Base-by-base conservation (phyloP, 2,113 vertebrate species). In the Paraplagusia blochii region DNA sequence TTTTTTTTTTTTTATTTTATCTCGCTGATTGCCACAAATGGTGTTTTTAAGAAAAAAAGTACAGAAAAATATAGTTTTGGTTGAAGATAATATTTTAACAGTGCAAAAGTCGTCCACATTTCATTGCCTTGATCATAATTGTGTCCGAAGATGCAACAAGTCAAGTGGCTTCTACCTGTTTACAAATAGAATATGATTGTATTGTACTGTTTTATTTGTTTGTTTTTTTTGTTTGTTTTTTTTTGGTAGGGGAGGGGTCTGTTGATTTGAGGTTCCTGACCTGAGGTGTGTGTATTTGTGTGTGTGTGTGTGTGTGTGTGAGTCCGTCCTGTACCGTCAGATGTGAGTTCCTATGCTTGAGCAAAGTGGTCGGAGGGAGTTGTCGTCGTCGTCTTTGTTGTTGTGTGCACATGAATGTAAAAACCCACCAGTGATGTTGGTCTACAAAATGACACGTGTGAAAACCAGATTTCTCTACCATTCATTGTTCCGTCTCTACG, bases 121-220 rank as follows among this genome's bases (percentile, higher is more conserved):
- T 99, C 96, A 98, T 96, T 95, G 94, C 96, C 95, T 98, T 97
- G 93, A 95, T 94, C 93, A 90, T 92, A 94, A 93, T 89, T 93
- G 93, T 97, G 93, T 96, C 95, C 81, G 91, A 94, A 92, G 93
- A 98, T 95, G 93, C 96, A 96, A 95, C 95, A 94, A 93, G 93
- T 94, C 94, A 88, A 94, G 95, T 96, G 96, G 94, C 94, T 98
- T 98, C 97, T 97, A 98, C 94, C 95, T 98, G 96, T 99, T 99
- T 99, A 99, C 97, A 98, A 93, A 95, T 95, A 94, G 94, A 95
- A 94, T 90, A 95, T 97, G 97, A 99, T 99, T 98, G 97, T 98
- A 97, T 94, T 91, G 93, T 95, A 93, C 93, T 93, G 92, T 93
- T 92, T 89, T 39, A 38, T 63, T 62, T 45, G 36, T 34, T 56